Percentiles rank a stretch among this genome's conserved stretches.
Conservation (phyloP, 2,888 invertebrate species). For the Stenurella melanura region DNA sequence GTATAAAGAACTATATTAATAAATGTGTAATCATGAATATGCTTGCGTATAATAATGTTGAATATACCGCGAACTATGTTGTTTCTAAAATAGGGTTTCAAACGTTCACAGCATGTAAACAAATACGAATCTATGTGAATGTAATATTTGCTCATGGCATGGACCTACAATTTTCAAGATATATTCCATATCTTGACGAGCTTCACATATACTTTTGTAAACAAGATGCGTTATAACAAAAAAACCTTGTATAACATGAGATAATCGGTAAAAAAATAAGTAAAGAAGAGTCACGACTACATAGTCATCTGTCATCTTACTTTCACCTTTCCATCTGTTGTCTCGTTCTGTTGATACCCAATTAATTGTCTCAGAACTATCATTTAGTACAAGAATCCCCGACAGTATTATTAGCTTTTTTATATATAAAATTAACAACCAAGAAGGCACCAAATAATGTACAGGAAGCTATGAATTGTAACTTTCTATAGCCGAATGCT, state of each 20-base stretch:
- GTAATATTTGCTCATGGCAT: no score
- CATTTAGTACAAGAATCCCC: neutral
- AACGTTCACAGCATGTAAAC: no score
- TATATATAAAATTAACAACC: neutral
- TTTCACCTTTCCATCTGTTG: conserved; percentile 4
- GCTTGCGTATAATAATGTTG: neutral
- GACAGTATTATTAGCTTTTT: neutral
- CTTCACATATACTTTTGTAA: no score
- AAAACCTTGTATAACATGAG: neutral
- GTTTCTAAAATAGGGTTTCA: no score
- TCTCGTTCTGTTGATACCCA: neutral
- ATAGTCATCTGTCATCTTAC: neutral
- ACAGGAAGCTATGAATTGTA: neutral
- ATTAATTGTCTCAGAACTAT: neutral
- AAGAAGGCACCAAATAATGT: neutral
- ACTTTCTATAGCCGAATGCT: neutral
- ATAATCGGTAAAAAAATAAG: neutral
- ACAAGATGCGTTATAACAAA: no score
- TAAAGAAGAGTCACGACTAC: neutral
- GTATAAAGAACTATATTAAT: neutral
- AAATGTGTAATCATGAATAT: neutral
- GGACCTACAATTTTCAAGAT: no score
- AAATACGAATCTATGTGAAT: no score
- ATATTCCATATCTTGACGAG: no score
- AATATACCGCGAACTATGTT: neutral